Base-by-base conservation (phyloP, 2,888 invertebrate species). In the Hirtodrosophila alboralis region DNA sequence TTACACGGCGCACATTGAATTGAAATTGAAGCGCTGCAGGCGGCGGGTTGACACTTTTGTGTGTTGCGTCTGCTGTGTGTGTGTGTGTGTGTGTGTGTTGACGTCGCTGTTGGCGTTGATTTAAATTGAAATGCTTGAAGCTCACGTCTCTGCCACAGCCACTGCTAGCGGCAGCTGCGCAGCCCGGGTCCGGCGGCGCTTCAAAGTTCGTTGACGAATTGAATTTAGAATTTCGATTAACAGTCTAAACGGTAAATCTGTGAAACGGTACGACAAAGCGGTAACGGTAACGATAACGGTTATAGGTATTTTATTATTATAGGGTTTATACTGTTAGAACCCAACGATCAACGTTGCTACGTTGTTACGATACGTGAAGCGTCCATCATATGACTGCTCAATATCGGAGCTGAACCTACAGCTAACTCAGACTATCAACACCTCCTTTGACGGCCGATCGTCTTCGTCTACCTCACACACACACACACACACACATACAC, bases 371-470 rank as follows among this genome's bases (percentile, higher is more conserved):
- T 77, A 73, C 74, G 64, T 75, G 74, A 73, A 66, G 70, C 79
- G 86, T 86, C 71, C 84, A 78, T 78, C 77, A 84, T 79, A 79
- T 75, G 86, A 87, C 87, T 87, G 80, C 58, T 49, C 60, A 43
- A 47, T 53, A 60, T 43, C 52, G 72, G 67, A 71, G 61, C 66
- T 63, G 66, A 67, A 74, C 68, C 78, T 71, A 74, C 58, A 43
- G 48, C 47, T 56, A 47, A 27, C 53, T 53, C 57, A 68, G 75
- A 84, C 80, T 79, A 87, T 73, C 78, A 76, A 76, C 79, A 67
- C 58, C 75, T 81, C 84, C 78, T 78, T 78, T 62, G 64, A 74
- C 77, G 48, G 53, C 63, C 68, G 79, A 75, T 47, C 54, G 60
- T 48, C 47, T 53, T 61, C 52, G 44, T 45, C 36, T 58, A 37